phyloP scores from a whole-genome alignment of 2,113 vertebrate genomes.

The Stegostoma tigrinum region DNA sequence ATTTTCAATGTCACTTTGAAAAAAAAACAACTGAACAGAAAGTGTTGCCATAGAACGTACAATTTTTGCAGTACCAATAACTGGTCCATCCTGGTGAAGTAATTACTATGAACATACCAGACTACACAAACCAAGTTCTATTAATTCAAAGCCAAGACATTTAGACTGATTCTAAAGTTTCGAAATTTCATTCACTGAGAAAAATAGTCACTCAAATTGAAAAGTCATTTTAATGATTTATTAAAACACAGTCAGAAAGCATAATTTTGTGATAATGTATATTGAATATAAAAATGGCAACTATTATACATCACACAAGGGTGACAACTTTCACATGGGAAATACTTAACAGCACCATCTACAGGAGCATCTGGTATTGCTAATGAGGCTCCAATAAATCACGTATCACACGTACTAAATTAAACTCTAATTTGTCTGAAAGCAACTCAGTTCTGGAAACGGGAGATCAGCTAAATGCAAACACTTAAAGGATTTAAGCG shows the following conservation, averaged over 20 bases:
- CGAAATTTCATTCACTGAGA: neutral
- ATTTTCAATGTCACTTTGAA: no score
- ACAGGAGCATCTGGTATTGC: neutral
- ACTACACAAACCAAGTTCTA: neutral
- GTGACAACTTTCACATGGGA: neutral
- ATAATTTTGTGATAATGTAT: neutral
- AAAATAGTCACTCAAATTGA: neutral
- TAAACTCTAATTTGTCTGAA: neutral
- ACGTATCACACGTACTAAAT: neutral
- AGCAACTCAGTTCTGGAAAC: neutral
- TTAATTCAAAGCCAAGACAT: neutral
- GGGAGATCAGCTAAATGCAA: neutral
- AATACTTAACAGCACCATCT: neutral
- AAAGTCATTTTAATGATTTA: neutral
- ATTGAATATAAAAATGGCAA: neutral
- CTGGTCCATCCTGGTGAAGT: neutral
- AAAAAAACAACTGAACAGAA: no score
- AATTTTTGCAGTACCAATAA: no score
- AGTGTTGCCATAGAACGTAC: no score
- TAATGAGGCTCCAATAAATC: neutral
- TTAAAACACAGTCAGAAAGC: neutral
- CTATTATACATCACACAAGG: neutral
- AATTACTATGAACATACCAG: neutral
- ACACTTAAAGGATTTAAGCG: conserved; percentile 5
- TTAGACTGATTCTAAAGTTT: neutral